Conservation (phyloP, 2,797 vertebrate genomes). For the Nyctalus aviator region DNA sequence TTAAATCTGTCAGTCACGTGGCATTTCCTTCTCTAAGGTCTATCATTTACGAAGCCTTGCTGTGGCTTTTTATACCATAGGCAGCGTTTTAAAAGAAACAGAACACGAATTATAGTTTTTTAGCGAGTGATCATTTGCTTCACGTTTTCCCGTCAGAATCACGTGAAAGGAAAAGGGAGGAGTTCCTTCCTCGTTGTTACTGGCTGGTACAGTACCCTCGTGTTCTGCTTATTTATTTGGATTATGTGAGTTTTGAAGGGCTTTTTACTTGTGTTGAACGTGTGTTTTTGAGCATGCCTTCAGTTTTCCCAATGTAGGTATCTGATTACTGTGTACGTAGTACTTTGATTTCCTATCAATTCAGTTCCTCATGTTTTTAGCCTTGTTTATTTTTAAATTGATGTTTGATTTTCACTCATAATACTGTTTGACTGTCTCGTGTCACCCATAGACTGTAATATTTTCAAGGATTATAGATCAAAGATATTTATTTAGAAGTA, state of each 20-base stretch:
- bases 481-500: conserved; percentile 88
- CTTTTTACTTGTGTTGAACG: conserved; percentile 77
- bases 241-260: conserved; percentile 81
- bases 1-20: conserved; percentile 52
- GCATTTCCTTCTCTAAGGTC: conserved; percentile 66
- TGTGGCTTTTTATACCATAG: conserved; percentile 79
- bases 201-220: conserved; percentile 94
- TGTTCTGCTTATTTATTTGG: conserved; percentile 89
- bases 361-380: conserved; percentile 76
- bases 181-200: conserved; percentile 88
- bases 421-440: conserved; percentile 76
- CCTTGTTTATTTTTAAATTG: conserved; percentile 82
- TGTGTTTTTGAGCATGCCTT: conserved; percentile 84
- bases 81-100: conserved; percentile 70
- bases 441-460: conserved; percentile 85
- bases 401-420: conserved; percentile 79
- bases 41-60: conserved; percentile 76
- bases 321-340: conserved; percentile 82
- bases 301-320: conserved; percentile 78
- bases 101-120: conserved; percentile 77
- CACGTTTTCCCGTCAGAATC: conserved; percentile 73
- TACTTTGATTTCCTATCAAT: conserved; percentile 81
- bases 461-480: conserved; percentile 84
- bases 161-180: conserved; percentile 78
- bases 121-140: conserved; percentile 75